These are phyloP conservation scores for Scaptomyza montana DNA, from an alignment of 1,140 invertebrate species.

Conservation along the genomic window DNA sequence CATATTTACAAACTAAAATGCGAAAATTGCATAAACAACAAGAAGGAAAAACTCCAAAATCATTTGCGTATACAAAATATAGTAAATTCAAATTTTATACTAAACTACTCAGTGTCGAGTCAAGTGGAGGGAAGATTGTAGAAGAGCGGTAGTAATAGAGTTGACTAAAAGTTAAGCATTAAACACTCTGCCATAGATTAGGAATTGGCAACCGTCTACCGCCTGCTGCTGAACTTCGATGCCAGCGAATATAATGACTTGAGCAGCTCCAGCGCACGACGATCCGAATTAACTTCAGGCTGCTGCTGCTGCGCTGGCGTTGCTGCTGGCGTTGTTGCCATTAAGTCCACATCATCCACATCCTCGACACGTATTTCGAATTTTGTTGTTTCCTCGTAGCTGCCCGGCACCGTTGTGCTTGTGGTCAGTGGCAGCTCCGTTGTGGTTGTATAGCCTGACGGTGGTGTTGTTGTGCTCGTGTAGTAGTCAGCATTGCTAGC, in stretches of 20 bases:
- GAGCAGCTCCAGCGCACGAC: conserved; percentile 90
- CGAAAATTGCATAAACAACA: conserved; percentile 64
- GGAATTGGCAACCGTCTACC: conserved; percentile 57
- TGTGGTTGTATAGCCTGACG: conserved; percentile 57
- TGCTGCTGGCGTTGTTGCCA: conserved; percentile 47
- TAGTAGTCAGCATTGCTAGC: conserved; percentile 49
- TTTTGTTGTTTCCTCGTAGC: conserved; percentile 76
- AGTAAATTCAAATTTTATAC: conserved; percentile 25
- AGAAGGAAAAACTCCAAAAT: conserved; percentile 22
- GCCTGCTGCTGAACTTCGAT: conserved; percentile 86
- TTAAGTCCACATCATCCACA: conserved; percentile 56
- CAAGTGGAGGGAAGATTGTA: not conserved
- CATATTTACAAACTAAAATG: conserved; percentile 79
- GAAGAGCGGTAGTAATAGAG: conserved; percentile 34
- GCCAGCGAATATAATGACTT: conserved; percentile 92
- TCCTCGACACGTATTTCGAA: conserved; percentile 81
- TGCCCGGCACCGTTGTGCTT: conserved; percentile 58
- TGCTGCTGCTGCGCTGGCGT: conserved; percentile 22
- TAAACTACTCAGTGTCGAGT: conserved; percentile 28
- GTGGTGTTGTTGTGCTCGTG: conserved; percentile 61
- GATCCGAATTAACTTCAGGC: conserved; percentile 85
- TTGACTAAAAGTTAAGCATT: conserved; percentile 80
- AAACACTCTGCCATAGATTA: conserved; percentile 43
- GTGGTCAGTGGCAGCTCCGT: conserved; percentile 59
- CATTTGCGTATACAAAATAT: conserved; percentile 4